Base-by-base conservation (phyloP, 2,888 invertebrate genomes). In the Drosophila gaucha region DNA sequence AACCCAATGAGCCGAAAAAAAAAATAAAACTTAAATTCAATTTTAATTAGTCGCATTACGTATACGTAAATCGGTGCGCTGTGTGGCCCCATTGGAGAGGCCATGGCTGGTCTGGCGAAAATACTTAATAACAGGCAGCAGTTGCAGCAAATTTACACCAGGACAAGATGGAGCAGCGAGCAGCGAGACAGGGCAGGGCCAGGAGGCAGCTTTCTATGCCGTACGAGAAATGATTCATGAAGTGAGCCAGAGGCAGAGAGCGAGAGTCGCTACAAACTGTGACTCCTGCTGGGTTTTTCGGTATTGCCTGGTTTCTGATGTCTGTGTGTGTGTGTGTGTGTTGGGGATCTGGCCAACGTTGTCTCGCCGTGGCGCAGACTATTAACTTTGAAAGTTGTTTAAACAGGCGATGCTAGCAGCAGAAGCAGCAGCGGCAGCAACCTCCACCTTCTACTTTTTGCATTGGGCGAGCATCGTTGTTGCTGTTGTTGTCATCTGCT, bases 321-420 rank as follows among this genome's bases (percentile, higher is more conserved):
- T 18, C 36, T n/a, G n/a, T n/a, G 14, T 47, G 10, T 47, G 14
- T 47, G 24, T 50, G 43, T 52, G 50, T 60, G 59, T 63, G 49
- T 63, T 67, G 70, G 49, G 50, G 69, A 78, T 58, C 54, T 62
- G 62, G 74, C 54, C 43, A 64, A 63, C 56, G 56, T 54, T 60
- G 90, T 89, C 89, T 89, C 90, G 89, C 88, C 89, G 71, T 78
- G 69, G 75, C 76, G 89, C 80, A 89, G 90, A 89, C 89, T 89
- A 82, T 75, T 80, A 89, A 86, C 80, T 89, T 89, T 88, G 89
- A 87, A 88, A 87, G 88, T 87, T 88, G 88, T 86, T 84, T 88
- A 88, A 88, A 80, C 86, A 87, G 88, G 88, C 88, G 76, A 71
- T 55, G 88, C 85, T 80, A 71, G 51, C 70, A 66, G 35, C 54